Percentiles rank a stretch among this genome's conserved stretches.
Evolutionary conservation across 1,140 invertebrate genomes (phyloP).

Genomic region (Sitodiplosis mosellana): DNA sequence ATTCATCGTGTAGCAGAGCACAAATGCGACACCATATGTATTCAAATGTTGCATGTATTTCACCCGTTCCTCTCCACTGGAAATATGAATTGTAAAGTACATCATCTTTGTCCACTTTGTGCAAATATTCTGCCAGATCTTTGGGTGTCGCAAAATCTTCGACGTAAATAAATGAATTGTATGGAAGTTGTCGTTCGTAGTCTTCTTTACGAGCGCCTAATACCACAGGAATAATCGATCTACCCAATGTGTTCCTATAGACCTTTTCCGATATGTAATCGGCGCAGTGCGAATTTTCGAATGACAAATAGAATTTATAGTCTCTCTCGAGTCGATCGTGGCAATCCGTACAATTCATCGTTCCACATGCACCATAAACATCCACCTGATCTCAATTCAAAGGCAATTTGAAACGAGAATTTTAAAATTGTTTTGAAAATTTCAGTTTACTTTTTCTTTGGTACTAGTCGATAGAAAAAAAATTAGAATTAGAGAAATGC

Average conservation of each 20-base stretch:
- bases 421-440: too few species aligned
- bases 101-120: too few species aligned
- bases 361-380: slow-evolving; percentile 46
- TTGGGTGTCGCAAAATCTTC: too few species aligned
- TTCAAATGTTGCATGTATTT: neutral
- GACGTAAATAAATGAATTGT: too few species aligned
- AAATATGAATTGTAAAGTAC: slow-evolving; percentile 24
- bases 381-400: slow-evolving; percentile 29
- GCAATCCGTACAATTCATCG: slow-evolving; percentile 24
- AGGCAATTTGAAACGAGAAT: neutral
- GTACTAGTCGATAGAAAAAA: too few species aligned
- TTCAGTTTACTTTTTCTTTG: too few species aligned
- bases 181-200: too few species aligned
- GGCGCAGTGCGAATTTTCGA: slow-evolving; percentile 40
- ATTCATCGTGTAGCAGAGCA: neutral
- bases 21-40: neutral
- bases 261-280: slow-evolving; percentile 49
- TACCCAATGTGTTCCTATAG: slow-evolving; percentile 24
- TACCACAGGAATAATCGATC: slow-evolving; percentile 32
- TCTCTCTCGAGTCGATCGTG: slow-evolving; percentile 24
- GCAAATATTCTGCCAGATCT: too few species aligned
- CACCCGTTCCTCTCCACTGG: slow-evolving; percentile 19
- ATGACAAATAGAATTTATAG: slow-evolving; percentile 49
- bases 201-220: too few species aligned
- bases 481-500: too few species aligned